Conservation (phyloP, 64 coral and sea anemone species). For the Montipora foliosa region DNA sequence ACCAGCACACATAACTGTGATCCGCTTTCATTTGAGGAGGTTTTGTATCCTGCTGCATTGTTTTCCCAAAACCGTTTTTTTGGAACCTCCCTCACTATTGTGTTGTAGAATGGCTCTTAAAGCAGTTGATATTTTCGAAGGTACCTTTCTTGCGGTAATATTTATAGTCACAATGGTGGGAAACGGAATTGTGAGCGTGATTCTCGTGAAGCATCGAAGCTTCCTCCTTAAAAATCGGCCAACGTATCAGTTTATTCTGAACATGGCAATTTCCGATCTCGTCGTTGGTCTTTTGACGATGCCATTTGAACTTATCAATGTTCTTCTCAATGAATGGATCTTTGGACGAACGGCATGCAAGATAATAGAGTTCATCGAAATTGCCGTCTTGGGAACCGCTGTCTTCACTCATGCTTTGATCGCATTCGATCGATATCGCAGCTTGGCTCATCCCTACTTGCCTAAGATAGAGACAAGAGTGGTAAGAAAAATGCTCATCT, state of each 20-base stretch:
- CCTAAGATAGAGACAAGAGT: slow-evolving; percentile 13
- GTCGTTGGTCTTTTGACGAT: slow-evolving; percentile 20
- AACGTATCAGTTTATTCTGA: slow-evolving; percentile 59
- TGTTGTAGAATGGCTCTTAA: background rate
- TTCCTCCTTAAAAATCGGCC: slow-evolving; percentile 20
- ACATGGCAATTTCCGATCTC: slow-evolving; percentile 60
- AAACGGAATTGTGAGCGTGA: background rate
- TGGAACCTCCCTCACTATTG: too few species aligned
- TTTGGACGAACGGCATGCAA: slow-evolving; percentile 54
- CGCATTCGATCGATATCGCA: slow-evolving; percentile 56
- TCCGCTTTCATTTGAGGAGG: too few species aligned
- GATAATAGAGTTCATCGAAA: slow-evolving; percentile 52
- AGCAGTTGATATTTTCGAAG: background rate
- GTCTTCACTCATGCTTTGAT: slow-evolving; percentile 47
- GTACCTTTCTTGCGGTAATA: background rate
- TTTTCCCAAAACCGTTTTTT: too few species aligned
- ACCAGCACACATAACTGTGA: too few species aligned
- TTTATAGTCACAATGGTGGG: slow-evolving; percentile 12
- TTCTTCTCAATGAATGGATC: slow-evolving; percentile 19
- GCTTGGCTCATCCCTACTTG: slow-evolving; percentile 21
- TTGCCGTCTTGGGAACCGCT: slow-evolving; percentile 45
- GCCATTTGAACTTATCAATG: slow-evolving; percentile 48
- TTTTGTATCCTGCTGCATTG: too few species aligned
- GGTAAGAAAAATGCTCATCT: slow-evolving; percentile 7
- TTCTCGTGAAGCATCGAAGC: background rate